A percentile compares a stretch with the other conserved stretches of the same genome.
Conservation (phyloP, 2,888 invertebrate genomes). For the Netelia melanura region DNA sequence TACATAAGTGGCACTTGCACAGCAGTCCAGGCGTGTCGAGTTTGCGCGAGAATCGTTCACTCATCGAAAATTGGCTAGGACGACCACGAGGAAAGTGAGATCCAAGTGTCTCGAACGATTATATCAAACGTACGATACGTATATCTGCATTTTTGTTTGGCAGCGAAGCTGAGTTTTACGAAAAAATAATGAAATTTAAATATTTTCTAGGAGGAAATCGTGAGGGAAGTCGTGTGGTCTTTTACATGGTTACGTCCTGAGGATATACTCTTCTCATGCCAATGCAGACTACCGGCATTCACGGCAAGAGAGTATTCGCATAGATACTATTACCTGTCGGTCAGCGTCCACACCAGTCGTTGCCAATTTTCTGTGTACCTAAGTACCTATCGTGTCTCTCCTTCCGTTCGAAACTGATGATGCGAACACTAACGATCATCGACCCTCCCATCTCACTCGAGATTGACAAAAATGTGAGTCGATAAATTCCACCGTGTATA, state of each 20-base stretch:
- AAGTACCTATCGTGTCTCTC: constrained; percentile 17
- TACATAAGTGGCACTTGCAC: too few relatives aligned
- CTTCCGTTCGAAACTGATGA: constrained; percentile 56
- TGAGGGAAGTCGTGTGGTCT: not conserved
- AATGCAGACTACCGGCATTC: constrained; percentile 41
- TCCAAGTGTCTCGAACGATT: not conserved
- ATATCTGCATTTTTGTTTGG: too few relatives aligned
- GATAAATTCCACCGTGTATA: too few relatives aligned
- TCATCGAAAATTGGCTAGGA: constrained; percentile 48
- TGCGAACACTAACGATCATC: constrained; percentile 57
- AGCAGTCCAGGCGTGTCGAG: constrained; percentile 3
- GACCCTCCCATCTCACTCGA: constrained; percentile 32
- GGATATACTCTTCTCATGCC: constrained; percentile 35
- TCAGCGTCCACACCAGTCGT: constrained; percentile 37
- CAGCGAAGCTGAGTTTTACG: not conserved
- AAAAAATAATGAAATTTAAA: not conserved
- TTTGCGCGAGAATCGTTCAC: constrained; percentile 36
- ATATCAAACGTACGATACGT: too few relatives aligned
- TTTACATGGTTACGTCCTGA: constrained; percentile 15
- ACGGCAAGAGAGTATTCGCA: constrained; percentile 13
- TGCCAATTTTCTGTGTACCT: constrained; percentile 50
- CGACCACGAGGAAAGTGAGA: constrained; percentile 26
- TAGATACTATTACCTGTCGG: constrained; percentile 33
- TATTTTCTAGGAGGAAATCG: not conserved
- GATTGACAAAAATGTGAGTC: not conserved